Evolutionary conservation across 2,113 vertebrate species (phyloP).

Genomic region (Origma solitaria): DNA sequence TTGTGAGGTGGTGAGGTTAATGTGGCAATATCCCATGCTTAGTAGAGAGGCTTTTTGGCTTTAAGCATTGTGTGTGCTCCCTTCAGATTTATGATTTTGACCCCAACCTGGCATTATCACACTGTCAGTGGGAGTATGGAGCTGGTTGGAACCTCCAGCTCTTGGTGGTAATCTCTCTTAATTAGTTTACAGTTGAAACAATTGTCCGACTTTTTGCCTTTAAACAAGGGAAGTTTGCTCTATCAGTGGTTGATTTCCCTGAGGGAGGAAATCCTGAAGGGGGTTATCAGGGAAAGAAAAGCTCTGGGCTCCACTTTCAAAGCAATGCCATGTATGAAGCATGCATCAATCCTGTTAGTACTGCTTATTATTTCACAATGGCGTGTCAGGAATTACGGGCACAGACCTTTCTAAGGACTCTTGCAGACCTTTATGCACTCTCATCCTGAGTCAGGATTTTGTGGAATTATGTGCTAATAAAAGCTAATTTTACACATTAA

Average conservation of each 20-base stretch:
- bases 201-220: conserved; percentile 27
- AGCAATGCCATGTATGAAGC: conserved; percentile 40
- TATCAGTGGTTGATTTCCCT: conserved; percentile 23
- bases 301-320: conserved; percentile 27
- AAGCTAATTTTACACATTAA: conserved; percentile 54
- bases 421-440: conserved; percentile 29
- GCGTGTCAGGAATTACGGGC: conserved; percentile 37
- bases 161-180: conserved; percentile 50
- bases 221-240: conserved; percentile 31
- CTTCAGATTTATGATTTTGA: conserved; percentile 63
- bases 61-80: conserved; percentile 43
- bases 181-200: conserved; percentile 59
- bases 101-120: conserved; percentile 45
- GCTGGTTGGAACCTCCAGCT: conserved; percentile 36
- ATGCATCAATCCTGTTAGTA: conserved; percentile 58
- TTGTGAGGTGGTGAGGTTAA: conserved; percentile 62
- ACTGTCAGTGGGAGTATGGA: conserved; percentile 43
- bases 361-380: conserved; percentile 60
- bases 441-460: conserved; percentile 26
- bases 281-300: conserved; percentile 43
- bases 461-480: conserved; percentile 30
- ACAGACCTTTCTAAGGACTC: conserved; percentile 31
- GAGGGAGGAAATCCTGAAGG: conserved; percentile 45
- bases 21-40: conserved; percentile 61
- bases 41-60: conserved; percentile 49